Base-by-base conservation (phyloP, 2,113 vertebrate species). In the Epinephelus fuscoguttatus region DNA sequence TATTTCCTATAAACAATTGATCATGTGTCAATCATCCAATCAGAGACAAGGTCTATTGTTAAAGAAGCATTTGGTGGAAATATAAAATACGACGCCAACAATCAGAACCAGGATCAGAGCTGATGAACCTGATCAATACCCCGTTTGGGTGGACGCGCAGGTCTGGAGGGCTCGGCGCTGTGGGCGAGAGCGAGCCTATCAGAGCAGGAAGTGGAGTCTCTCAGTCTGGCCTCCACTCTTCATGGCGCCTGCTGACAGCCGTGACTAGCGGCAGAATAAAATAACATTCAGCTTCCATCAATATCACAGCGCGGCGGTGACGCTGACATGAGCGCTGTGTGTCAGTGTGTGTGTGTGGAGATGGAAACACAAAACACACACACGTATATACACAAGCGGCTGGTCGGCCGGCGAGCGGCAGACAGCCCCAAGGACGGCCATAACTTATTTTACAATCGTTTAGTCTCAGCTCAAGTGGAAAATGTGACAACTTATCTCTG, bases 381-480 rank as follows among this genome's bases (percentile, higher is more conserved):
- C 30, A 61, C n/a, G 59, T 53, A 59, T 52, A 13, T 23, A 66
- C 23, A 53, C 71, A 69, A 33, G 49, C 12, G 52, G 95, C 96
- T 30, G 57, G 27, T 60, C 15, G 57, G 57, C 57, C 9, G 56
- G 23, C 14, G 14, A 17, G 23, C 56, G 23, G 95, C 96, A 96
- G 96, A 96, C 96, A 96, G 96, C 97, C 98, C 96, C 97, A 98
- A 99, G 98, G 98, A 99, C 97, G 96, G 96, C 96, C 97, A 97
- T 98, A 98, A 99, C 97, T 99, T 99, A 98, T 97, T 98, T 97
- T 97, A 98, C 97, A 97, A 97, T 97, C 97, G 97, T 98, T 99
- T 98, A 98, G 97, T 98, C 97, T 98, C 97, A 98, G 97, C 97
- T 98, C 97, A 97, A 99, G 97, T 99, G 97, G 97, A 98, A 99